Conservation (phyloP, 2,797 vertebrate genomes). For the Microctenopoma stevenorrisi region DNA sequence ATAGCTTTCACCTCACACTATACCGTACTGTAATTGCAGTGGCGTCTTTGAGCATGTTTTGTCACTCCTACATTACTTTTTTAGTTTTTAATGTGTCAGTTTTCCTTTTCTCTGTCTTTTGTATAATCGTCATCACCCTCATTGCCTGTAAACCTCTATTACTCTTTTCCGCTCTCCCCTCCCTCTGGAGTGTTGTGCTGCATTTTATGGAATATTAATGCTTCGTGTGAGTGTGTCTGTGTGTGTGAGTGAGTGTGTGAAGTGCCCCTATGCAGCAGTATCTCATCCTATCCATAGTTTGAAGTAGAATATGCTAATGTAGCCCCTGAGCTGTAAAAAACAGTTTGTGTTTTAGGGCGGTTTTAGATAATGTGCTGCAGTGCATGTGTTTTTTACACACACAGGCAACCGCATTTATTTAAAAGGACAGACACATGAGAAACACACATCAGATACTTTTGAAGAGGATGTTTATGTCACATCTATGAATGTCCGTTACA, state of each 20-base stretch:
- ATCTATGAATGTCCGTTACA: neutral
- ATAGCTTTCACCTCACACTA: neutral
- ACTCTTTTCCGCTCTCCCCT: slow-evolving; percentile 7
- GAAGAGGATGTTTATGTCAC: slow-evolving; percentile 1
- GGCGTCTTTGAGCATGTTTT: neutral
- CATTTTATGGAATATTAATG: slow-evolving; percentile 58
- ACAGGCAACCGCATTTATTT: neutral
- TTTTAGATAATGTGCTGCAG: slow-evolving; percentile 5
- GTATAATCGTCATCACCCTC: slow-evolving; percentile 16
- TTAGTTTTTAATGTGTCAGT: neutral
- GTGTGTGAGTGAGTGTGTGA: slow-evolving; percentile 27
- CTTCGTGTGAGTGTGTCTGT: slow-evolving; percentile 23
- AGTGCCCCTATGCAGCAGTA: slow-evolving; percentile 50
- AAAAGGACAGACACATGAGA: neutral
- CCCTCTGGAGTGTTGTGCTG: slow-evolving; percentile 34
- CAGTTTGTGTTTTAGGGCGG: slow-evolving; percentile 15
- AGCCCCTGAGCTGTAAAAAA: slow-evolving; percentile 36
- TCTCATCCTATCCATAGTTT: slow-evolving; percentile 51
- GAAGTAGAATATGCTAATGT: slow-evolving; percentile 55
- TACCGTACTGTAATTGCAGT: neutral
- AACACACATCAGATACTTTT: slow-evolving; percentile 1
- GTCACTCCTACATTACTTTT: neutral
- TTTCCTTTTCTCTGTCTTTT: neutral
- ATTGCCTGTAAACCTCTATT: slow-evolving; percentile 8
- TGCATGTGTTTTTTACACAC: neutral